Conservation (phyloP, 2,113 vertebrate species). For the Arizona elegans region DNA sequence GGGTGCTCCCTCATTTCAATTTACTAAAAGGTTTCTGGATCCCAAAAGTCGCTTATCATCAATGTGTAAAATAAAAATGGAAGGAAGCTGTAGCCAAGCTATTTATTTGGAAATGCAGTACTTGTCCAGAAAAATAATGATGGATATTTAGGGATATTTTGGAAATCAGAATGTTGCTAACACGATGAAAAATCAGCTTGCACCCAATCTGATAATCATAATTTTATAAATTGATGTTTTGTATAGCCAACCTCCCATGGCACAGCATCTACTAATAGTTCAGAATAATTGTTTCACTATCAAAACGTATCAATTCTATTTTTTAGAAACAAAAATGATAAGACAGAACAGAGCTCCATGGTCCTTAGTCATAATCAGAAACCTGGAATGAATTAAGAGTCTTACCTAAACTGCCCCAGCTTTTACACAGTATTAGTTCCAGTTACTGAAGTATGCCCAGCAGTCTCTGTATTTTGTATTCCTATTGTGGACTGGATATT, state of each 20-base stretch:
- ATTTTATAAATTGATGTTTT: not conserved
- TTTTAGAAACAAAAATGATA: not conserved
- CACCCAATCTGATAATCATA: not conserved
- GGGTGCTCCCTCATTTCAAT: not conserved
- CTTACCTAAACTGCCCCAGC: not conserved
- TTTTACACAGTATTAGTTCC: not conserved
- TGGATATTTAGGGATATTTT: not conserved
- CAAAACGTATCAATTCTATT: not conserved
- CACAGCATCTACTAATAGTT: not conserved
- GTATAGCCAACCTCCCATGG: not conserved
- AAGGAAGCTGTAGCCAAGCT: not conserved
- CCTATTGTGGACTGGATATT: not conserved
- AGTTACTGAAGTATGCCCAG: not conserved
- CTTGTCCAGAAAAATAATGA: not conserved
- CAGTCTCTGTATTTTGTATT: not conserved
- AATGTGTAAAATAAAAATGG: not conserved
- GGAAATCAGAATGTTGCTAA: not conserved
- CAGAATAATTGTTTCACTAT: not conserved
- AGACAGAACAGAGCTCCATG: not conserved
- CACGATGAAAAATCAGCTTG: not conserved
- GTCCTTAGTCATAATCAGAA: not conserved
- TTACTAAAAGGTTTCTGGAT: not conserved
- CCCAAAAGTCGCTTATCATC: not conserved
- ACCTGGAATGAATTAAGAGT: not conserved
- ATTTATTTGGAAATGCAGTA: not conserved